These are phyloP conservation scores for Phytoseiulus persimilis DNA, from an alignment of 2,888 invertebrate species.

Conservation along the genomic window DNA sequence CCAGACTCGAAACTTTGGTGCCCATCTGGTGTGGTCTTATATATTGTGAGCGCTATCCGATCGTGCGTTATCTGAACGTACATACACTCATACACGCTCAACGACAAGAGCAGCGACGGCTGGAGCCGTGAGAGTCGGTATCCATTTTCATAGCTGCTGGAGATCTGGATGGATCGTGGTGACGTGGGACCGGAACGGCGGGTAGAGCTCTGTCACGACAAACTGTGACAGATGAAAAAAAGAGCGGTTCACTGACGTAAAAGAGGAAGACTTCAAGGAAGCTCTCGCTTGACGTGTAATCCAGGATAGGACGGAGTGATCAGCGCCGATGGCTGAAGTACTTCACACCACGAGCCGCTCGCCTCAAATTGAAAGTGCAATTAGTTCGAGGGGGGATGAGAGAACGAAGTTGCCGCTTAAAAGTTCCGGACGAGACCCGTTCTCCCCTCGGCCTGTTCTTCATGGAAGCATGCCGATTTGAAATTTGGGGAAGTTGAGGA, in stretches of 20 bases:
- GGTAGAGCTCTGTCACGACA: too few relatives aligned
- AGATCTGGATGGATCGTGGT: too few relatives aligned
- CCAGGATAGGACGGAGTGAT: neutral
- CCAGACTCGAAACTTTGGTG: neutral
- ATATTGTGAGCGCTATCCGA: neutral
- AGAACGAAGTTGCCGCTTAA: neutral
- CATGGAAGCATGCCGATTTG: neutral
- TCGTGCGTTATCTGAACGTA: neutral
- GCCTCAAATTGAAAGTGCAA: neutral
- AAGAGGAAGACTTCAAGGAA: too few relatives aligned
- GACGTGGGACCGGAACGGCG: too few relatives aligned
- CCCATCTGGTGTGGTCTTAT: neutral
- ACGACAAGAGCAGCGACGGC: too few relatives aligned
- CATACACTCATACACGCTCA: too few relatives aligned
- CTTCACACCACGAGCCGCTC: neutral
- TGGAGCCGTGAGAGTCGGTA: too few relatives aligned
- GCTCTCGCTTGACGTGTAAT: too few relatives aligned
- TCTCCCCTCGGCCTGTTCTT: neutral
- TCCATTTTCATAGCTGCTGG: too few relatives aligned
- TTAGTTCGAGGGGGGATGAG: neutral
- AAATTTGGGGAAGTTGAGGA: slow-evolving; percentile 5
- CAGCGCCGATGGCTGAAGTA: neutral
- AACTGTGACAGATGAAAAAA: too few relatives aligned
- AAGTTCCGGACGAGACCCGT: neutral
- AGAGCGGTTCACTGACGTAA: too few relatives aligned